These are phyloP conservation scores for Macropis europaea DNA, from an alignment of 2,888 invertebrate species.

Conservation along the genomic window DNA sequence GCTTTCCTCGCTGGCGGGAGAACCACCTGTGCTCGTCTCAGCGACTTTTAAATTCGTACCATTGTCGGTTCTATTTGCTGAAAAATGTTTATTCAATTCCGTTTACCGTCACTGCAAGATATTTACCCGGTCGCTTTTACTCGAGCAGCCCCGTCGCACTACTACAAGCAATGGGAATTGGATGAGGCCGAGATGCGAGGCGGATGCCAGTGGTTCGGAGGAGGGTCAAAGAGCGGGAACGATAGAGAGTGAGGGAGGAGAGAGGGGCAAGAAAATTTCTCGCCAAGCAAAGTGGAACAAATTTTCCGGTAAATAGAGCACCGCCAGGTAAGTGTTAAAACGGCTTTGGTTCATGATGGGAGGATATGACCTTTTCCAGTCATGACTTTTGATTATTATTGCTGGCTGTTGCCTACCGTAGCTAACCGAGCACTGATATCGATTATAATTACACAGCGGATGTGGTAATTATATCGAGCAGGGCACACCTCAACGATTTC, in stretches of 20 bases:
- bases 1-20: conserved; percentile 60
- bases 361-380: conserved; percentile 12
- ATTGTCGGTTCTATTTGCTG: conserved; percentile 76
- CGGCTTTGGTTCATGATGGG: conserved; percentile 23
- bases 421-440: neutral
- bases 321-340: conserved; percentile 32
- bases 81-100: conserved; percentile 79
- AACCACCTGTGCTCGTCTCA: conserved; percentile 73
- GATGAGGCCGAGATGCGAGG: conserved; percentile 50
- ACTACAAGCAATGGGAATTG: conserved; percentile 60
- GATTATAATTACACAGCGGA: too few species aligned
- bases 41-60: conserved; percentile 77
- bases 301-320: conserved; percentile 50
- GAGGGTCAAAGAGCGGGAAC: neutral
- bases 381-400: conserved; percentile 2
- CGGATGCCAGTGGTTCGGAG: neutral
- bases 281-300: conserved; percentile 41
- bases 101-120: conserved; percentile 72
- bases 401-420: conserved; percentile 11
- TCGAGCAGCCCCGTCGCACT: conserved; percentile 53
- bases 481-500: too few species aligned
- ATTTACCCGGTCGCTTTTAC: conserved; percentile 71
- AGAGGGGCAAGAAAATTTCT: conserved; percentile 23
- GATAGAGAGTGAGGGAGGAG: neutral
- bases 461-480: too few species aligned